Evolutionary conservation across 2,888 invertebrate species (phyloP).

Genomic region (Limulus polyphemus): DNA sequence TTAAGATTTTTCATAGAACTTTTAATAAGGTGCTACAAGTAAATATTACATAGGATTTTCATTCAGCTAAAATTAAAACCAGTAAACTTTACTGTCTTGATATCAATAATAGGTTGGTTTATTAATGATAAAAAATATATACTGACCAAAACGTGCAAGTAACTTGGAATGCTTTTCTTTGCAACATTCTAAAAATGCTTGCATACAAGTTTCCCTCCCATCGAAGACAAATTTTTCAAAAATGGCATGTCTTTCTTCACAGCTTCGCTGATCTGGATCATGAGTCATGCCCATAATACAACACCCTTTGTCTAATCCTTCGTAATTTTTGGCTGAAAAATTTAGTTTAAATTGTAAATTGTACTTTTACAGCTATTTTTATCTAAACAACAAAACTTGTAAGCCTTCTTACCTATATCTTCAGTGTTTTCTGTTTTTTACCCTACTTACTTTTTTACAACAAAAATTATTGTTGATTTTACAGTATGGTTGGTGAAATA

Average conservation of each 20-base stretch:
- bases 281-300: conserved; percentile 15
- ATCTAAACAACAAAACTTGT: not conserved
- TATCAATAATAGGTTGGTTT: too few species aligned
- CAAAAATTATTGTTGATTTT: too few species aligned
- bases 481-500: too few species aligned
- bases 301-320: conserved; percentile 7
- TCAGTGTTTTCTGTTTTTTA: too few species aligned
- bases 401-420: conserved; percentile 13
- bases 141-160: not conserved
- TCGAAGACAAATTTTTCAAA: conserved; percentile 2
- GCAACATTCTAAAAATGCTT: conserved; percentile 18
- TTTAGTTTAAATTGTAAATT: too few species aligned
- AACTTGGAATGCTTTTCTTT: not conserved
- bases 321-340: conserved; percentile 7
- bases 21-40: too few species aligned
- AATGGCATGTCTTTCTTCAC: conserved; percentile 15
- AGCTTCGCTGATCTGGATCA: conserved; percentile 7
- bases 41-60: too few species aligned
- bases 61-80: too few species aligned
- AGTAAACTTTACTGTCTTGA: too few species aligned
- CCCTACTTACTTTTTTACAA: too few species aligned
- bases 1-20: too few species aligned
- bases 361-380: not conserved
- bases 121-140: not conserved
- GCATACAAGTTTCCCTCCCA: conserved; percentile 5